Evolutionary conservation across 1,140 invertebrate species (phyloP).

Genomic region (Trichonephila clavata): DNA sequence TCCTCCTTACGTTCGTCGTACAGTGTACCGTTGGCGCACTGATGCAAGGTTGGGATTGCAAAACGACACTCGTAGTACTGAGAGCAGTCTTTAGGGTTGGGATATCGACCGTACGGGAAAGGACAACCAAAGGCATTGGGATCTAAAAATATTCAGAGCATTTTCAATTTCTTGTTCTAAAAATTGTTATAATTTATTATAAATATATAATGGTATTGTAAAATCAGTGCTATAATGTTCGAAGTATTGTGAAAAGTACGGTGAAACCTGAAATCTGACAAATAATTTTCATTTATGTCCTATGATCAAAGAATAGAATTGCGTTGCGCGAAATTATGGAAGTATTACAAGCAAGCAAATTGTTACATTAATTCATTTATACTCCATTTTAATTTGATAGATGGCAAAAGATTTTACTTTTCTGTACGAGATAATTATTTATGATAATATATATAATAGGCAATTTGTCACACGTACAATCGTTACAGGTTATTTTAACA

Average conservation of each 20-base stretch:
- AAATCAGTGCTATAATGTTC: background rate
- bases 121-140: background rate
- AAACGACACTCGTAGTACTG: slow-evolving; percentile 24
- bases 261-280: background rate
- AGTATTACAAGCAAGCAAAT: too few species aligned
- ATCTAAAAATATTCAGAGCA: background rate
- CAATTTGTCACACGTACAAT: too few species aligned
- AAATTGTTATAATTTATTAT: background rate
- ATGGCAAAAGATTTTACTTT: too few species aligned
- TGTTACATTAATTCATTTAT: too few species aligned
- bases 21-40: background rate
- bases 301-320: too few species aligned
- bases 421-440: too few species aligned
- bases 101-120: slow-evolving; percentile 41
- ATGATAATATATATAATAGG: too few species aligned
- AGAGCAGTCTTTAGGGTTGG: slow-evolving; percentile 48
- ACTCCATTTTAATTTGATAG: too few species aligned
- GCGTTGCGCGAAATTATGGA: too few species aligned
- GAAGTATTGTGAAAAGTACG: background rate
- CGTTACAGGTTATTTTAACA: too few species aligned
- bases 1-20: slow-evolving; percentile 57
- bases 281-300: too few species aligned
- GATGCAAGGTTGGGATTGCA: background rate
- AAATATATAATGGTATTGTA: background rate
- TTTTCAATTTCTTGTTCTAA: background rate